A percentile compares a stretch with the other conserved stretches of the same genome.
Conservation (phyloP, 2,797 vertebrate species). For the Tinamus major region DNA sequence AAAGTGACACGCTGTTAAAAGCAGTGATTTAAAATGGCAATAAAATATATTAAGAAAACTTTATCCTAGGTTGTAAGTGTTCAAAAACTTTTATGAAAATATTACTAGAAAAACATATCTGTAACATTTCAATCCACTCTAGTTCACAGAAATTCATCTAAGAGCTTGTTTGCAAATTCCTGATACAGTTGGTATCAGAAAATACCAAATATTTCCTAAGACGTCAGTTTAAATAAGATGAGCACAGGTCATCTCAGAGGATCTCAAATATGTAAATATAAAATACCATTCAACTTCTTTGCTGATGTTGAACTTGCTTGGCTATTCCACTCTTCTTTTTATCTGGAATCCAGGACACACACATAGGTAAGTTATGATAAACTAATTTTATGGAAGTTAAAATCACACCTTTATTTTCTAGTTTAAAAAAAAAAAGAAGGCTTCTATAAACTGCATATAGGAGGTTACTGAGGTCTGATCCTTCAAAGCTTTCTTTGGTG, state of each 20-base stretch:
- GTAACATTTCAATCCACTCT: neutral
- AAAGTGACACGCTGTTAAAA: neutral
- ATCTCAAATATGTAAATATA: neutral
- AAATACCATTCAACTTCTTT: neutral
- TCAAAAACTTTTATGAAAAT: neutral
- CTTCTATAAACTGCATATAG: neutral
- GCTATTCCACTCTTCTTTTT: neutral
- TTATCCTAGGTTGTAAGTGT: neutral
- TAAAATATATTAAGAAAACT: neutral
- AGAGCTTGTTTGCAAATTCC: neutral
- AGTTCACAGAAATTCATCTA: neutral
- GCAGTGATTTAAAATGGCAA: neutral
- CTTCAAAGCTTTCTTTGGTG: neutral
- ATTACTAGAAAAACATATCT: neutral
- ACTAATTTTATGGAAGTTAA: neutral
- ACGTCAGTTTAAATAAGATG: neutral
- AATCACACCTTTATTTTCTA: neutral
- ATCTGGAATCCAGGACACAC: neutral
- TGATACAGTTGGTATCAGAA: neutral
- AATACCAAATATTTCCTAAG: neutral
- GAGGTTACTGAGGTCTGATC: neutral
- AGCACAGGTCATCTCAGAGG: neutral
- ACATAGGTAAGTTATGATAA: neutral
- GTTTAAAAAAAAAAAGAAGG: neutral
- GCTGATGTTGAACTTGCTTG: neutral